phyloP scores from a whole-genome alignment of 2,797 vertebrate genomes.

The Chelon labrosus region DNA sequence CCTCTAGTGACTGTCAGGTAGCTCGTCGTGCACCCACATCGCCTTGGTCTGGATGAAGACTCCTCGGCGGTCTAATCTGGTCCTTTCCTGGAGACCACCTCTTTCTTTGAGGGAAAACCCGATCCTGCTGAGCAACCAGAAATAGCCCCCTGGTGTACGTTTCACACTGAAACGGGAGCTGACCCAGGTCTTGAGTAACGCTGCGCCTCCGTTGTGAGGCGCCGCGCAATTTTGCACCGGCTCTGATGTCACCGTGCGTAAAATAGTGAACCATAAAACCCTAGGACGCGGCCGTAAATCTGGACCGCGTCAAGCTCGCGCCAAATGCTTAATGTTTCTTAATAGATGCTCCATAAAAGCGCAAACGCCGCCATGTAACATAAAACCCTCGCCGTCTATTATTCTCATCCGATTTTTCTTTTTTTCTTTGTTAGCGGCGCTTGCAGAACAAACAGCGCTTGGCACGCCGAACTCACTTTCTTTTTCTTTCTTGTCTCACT shows the following conservation, averaged over 20 bases:
- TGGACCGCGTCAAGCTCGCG: not conserved
- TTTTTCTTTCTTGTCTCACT: too few species aligned
- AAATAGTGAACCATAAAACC: not conserved
- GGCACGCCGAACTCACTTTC: too few species aligned
- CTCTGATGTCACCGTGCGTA: not conserved
- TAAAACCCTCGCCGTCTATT: too few species aligned
- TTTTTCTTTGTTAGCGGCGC: too few species aligned
- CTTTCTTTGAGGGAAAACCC: conserved; percentile 41
- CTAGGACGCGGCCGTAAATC: too few species aligned
- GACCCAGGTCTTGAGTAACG: conserved; percentile 35
- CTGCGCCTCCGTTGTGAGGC: conserved; percentile 21
- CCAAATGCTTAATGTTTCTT: not conserved
- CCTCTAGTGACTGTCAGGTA: not conserved
- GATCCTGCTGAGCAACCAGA: conserved; percentile 48
- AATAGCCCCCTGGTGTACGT: conserved; percentile 67
- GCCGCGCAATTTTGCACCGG: conserved; percentile 20
- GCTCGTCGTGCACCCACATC: not conserved
- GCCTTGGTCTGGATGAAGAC: not conserved
- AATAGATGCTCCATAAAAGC: not conserved
- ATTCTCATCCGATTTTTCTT: too few species aligned
- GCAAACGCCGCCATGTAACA: too few species aligned
- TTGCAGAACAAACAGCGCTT: too few species aligned
- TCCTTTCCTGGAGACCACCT: conserved; percentile 24
- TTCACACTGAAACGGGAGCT: conserved; percentile 57
- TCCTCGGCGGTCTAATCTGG: conserved; percentile 2